Percentiles rank a stretch among this genome's conserved stretches.
Conservation (phyloP, 2,888 invertebrate species). For the Epinotia ramella region DNA sequence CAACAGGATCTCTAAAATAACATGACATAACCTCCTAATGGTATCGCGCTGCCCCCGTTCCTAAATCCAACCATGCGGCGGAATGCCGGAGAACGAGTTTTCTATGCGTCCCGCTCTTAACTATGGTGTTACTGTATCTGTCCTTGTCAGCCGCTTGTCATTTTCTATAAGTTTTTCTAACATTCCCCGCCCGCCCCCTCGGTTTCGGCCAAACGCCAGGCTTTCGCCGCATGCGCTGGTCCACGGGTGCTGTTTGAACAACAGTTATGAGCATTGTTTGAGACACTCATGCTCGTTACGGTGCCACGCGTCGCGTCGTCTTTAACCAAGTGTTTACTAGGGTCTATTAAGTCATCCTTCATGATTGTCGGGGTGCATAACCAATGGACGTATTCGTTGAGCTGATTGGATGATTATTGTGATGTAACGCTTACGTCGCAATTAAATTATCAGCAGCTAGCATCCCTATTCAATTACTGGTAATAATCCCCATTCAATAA, state of each 20-base stretch:
- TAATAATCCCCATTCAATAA: background rate
- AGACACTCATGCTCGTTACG: constrained; percentile 80
- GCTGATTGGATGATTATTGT: background rate
- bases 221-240: constrained; percentile 54
- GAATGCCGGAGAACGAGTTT: constrained; percentile 84
- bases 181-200: constrained; percentile 78
- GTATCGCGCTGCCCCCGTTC: constrained; percentile 84
- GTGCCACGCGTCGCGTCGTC: constrained; percentile 63
- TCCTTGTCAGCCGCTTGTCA: constrained; percentile 82
- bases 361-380: constrained; percentile 51
- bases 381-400: constrained; percentile 11
- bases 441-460: background rate
- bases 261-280: constrained; percentile 80
- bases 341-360: constrained; percentile 68
- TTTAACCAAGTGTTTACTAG: constrained; percentile 68
- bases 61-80: constrained; percentile 84
- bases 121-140: constrained; percentile 70
- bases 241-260: constrained; percentile 76
- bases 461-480: background rate
- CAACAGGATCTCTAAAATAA: constrained; percentile 76
- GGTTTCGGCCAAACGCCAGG: constrained; percentile 78
- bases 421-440: constrained; percentile 5
- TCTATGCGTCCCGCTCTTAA: constrained; percentile 78
- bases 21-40: constrained; percentile 82
- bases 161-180: constrained; percentile 86